phyloP scores from a whole-genome alignment of 2,113 vertebrate species.

The Rhabdomys dilectus region DNA sequence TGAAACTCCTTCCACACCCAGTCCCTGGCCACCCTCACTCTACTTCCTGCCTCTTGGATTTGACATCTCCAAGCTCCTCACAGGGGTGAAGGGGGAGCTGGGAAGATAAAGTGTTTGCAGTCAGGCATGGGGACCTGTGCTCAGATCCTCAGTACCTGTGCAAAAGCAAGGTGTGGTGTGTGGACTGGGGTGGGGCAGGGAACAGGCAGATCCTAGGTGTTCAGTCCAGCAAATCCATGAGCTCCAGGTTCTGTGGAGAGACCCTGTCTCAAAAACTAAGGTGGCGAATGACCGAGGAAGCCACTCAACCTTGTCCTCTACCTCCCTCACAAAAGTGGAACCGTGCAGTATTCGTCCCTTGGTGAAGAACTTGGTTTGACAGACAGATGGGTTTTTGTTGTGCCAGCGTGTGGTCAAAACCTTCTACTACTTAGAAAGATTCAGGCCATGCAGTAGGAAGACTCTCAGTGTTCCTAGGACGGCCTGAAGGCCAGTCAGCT shows the following conservation, averaged over 20 bases:
- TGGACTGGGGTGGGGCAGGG: too few relatives aligned
- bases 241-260: not conserved
- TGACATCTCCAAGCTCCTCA: too few relatives aligned
- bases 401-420: not conserved
- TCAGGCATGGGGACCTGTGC: too few relatives aligned
- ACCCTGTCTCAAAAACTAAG: not conserved
- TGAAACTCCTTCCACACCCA: too few relatives aligned
- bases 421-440: not conserved
- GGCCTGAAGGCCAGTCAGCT: rapidly evolving
- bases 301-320: not conserved
- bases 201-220: not conserved
- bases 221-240: not conserved
- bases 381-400: too few relatives aligned
- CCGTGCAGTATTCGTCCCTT: rapidly evolving
- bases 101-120: not conserved
- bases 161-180: not conserved
- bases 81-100: too few relatives aligned
- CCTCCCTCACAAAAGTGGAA: not conserved
- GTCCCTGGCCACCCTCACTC: not conserved
- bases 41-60: not conserved
- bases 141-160: too few relatives aligned
- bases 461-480: not conserved
- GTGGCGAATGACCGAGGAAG: too few relatives aligned
- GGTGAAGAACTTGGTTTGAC: not conserved
- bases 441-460: not conserved